Evolutionary conservation across 2,888 invertebrate genomes (phyloP).

Genomic region (Matsumyia berberina): DNA sequence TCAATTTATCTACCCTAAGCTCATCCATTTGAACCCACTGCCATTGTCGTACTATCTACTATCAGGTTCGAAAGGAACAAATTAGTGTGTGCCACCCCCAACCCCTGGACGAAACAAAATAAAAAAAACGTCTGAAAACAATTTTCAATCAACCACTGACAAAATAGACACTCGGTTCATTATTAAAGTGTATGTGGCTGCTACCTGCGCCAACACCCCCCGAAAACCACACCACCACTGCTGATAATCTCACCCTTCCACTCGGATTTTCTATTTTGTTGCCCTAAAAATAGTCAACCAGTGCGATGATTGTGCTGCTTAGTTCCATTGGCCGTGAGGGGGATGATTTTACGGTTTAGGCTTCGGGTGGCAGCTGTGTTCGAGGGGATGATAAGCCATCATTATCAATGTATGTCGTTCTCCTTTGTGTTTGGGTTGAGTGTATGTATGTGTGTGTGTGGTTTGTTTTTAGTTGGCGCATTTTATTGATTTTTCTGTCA

Average conservation of each 20-base stretch:
- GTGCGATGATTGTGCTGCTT: slow-evolving; percentile 57
- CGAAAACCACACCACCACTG: slow-evolving; percentile 15
- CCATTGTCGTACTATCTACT: slow-evolving; percentile 27
- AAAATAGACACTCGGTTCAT: slow-evolving; percentile 74
- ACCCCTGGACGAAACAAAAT: not conserved
- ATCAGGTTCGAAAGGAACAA: slow-evolving; percentile 32
- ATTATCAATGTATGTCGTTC: slow-evolving; percentile 47
- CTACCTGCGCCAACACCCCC: slow-evolving; percentile 38
- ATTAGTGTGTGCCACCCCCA: slow-evolving; percentile 57
- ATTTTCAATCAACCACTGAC: slow-evolving; percentile 75
- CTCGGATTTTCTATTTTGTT: not conserved
- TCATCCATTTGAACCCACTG: slow-evolving; percentile 20
- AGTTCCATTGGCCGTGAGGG: slow-evolving; percentile 33
- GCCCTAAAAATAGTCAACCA: slow-evolving; percentile 58
- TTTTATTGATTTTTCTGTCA: slow-evolving; percentile 69
- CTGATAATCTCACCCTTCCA: slow-evolving; percentile 55
- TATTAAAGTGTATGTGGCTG: slow-evolving; percentile 60
- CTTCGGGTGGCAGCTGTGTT: slow-evolving; percentile 22
- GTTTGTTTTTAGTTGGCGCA: slow-evolving; percentile 52
- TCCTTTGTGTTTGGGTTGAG: not conserved
- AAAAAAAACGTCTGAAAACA: slow-evolving; percentile 62
- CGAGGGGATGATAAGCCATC: slow-evolving; percentile 56
- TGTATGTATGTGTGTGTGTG: slow-evolving; percentile 36
- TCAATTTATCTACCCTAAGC: slow-evolving; percentile 61
- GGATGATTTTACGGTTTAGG: slow-evolving; percentile 42